Evolutionary conservation across 53 echinoderm and acorn worm species (phyloP), one percentile per base, ranked within the genome.

Genomic region (Patiria pectinifera): DNA sequence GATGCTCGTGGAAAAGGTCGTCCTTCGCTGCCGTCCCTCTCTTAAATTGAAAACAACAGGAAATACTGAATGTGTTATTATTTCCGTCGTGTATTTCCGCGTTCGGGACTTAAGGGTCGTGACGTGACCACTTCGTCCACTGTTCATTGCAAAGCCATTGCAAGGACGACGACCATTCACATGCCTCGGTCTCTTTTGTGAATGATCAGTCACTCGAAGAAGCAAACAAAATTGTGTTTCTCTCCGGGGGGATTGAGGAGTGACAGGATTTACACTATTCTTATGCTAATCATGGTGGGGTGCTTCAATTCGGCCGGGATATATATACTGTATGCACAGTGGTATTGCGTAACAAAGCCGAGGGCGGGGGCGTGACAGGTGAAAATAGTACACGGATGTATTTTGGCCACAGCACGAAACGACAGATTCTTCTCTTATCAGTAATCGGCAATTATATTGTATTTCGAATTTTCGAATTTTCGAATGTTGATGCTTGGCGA

Each of bases 51-150:
- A 66, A 66, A 74, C 6, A 74, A 24, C 74, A 4, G 24, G 74
- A 24, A 74, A 23, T 74, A 10, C 74, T 9, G 10, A 18, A 15
- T 66, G 15, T 18, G 12, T 66, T 66, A 4, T 16, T 11, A 66
- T 66, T 24, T 83, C n/a, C 62, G 83, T 12, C 62, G 60, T 22
- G 11, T 83, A 62, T 83, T 83, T 83, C 83, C 83, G 63, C n/a
- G 62, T 83, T 83, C 24, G 4, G 22, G 74, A 4, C 46, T 45
- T 47, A 45, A 44, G 15, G 11, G 8, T 19, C 11, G 16, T 79
- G 79, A 79, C 79, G 74, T 74, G 48, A 76, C 11, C 48, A 79
- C 45, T 48, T 46, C 48, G 46, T 79, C 4, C 48, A 43, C 48
- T 79, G 46, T 11, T 48, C 79, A 79, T 46, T 22, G 45, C 46